Evolutionary conservation across 2,888 invertebrate species (phyloP).

Genomic region (Laothoe populi): DNA sequence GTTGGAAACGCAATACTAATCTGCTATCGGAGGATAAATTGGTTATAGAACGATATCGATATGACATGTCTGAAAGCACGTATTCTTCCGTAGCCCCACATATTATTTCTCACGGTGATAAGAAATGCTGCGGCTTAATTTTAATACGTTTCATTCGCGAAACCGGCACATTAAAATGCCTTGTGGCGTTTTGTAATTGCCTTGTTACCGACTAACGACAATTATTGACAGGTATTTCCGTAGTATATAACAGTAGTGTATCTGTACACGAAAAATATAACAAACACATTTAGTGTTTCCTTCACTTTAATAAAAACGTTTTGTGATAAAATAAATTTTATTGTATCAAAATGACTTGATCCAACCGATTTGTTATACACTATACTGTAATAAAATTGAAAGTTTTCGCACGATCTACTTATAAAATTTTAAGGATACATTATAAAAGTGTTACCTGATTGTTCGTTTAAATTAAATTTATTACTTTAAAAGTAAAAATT

Average conservation of each 20-base stretch:
- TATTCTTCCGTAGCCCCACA: constrained; percentile 15
- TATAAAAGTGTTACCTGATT: constrained; percentile 18
- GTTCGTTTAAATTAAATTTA: constrained; percentile 13
- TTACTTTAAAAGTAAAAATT: constrained; percentile 40
- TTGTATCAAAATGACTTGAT: not conserved
- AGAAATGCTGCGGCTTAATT: constrained; percentile 20
- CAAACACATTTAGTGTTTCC: constrained; percentile 50
- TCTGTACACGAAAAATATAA: constrained; percentile 23
- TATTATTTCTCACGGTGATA: constrained; percentile 33
- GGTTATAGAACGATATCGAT: not conserved
- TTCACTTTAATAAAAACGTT: constrained; percentile 40
- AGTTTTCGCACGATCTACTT: constrained; percentile 30
- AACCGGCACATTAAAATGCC: constrained; percentile 42
- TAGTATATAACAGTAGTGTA: constrained; percentile 3
- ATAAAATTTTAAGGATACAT: constrained; percentile 22
- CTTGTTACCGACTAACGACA: constrained; percentile 47
- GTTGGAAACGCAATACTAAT: constrained; percentile 46
- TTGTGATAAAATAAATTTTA: not conserved
- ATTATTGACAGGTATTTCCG: constrained; percentile 48
- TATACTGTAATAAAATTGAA: constrained; percentile 24
- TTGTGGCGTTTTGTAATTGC: constrained; percentile 49
- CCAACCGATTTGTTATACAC: not conserved
- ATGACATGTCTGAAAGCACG: constrained; percentile 5
- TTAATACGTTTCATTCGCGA: constrained; percentile 40
- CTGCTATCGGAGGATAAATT: constrained; percentile 28